Evolutionary conservation across 2,797 vertebrate genomes (phyloP).

Genomic region (Argyrosomus regius): DNA sequence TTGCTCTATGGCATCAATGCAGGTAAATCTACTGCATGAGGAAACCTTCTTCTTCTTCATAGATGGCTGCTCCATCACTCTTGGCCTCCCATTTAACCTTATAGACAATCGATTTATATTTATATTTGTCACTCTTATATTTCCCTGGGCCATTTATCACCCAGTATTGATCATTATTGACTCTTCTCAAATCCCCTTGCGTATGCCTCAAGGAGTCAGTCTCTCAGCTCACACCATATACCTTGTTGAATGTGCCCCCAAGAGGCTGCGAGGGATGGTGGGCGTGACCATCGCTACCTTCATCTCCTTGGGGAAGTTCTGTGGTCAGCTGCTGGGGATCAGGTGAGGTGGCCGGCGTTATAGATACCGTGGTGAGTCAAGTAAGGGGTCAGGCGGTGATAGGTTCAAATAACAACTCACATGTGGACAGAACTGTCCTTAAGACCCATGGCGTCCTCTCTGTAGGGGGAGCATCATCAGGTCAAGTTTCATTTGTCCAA

Average conservation of each 20-base stretch:
- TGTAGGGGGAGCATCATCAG: not conserved
- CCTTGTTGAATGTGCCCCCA: slow-evolving; percentile 80
- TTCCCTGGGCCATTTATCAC: slow-evolving; percentile 15
- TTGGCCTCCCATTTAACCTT: slow-evolving; percentile 7
- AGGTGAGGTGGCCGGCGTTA: slow-evolving; percentile 71
- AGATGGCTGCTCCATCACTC: slow-evolving; percentile 29
- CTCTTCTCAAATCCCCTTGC: slow-evolving; percentile 24
- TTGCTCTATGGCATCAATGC: slow-evolving; percentile 80
- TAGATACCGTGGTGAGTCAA: slow-evolving; percentile 11
- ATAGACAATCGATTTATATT: slow-evolving; percentile 34
- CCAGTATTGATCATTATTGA: slow-evolving; percentile 28
- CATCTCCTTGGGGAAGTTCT: slow-evolving; percentile 81
- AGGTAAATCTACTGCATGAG: slow-evolving; percentile 60
- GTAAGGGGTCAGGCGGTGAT: slow-evolving; percentile 23
- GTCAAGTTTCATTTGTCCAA: too few species aligned
- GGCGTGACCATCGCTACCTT: slow-evolving; percentile 74
- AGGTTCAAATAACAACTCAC: slow-evolving; percentile 45
- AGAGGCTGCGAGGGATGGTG: slow-evolving; percentile 78
- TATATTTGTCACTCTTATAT: slow-evolving; percentile 20
- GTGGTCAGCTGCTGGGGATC: slow-evolving; percentile 84
- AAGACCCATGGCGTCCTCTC: slow-evolving; percentile 2
- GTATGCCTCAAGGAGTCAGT: slow-evolving; percentile 70
- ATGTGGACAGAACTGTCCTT: not conserved
- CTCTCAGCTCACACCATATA: slow-evolving; percentile 77
- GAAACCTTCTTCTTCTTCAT: not conserved